A percentile compares a stretch with the other conserved stretches of the same genome.
Evolutionary conservation across 2,797 vertebrate genomes (phyloP).

Genomic region (Brachyalestes nurse): DNA sequence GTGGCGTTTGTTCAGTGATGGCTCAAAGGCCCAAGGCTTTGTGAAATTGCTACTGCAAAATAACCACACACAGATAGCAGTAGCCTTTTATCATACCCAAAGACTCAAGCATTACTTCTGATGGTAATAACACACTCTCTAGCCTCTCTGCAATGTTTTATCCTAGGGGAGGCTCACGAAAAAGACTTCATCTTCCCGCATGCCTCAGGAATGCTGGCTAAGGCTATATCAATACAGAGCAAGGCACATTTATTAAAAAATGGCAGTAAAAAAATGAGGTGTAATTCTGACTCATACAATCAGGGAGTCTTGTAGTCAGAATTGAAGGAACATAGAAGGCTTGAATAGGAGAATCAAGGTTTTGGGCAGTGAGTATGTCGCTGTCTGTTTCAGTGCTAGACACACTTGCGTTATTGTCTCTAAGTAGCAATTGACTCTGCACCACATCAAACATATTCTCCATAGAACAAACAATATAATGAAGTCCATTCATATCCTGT

Average conservation of each 20-base stretch:
- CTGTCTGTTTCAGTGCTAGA: slow-evolving; percentile 37
- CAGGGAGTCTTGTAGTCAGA: slow-evolving; percentile 61
- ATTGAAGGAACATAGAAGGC: slow-evolving; percentile 37
- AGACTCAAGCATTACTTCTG: slow-evolving; percentile 49
- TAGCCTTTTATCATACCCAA: slow-evolving; percentile 45
- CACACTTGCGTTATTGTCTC: slow-evolving; percentile 47
- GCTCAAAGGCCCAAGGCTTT: slow-evolving; percentile 50
- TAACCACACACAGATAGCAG: slow-evolving; percentile 41
- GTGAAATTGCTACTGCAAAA: slow-evolving; percentile 45
- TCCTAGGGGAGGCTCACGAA: slow-evolving; percentile 30
- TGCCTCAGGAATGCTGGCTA: slow-evolving; percentile 40
- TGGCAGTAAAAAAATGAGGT: slow-evolving; percentile 47
- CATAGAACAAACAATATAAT: slow-evolving; percentile 64
- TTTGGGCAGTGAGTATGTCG: slow-evolving; percentile 23
- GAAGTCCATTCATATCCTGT: slow-evolving; percentile 63
- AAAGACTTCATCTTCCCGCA: slow-evolving; percentile 20
- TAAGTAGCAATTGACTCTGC: slow-evolving; percentile 52
- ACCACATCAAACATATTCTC: slow-evolving; percentile 60
- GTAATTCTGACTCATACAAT: slow-evolving; percentile 61
- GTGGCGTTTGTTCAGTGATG: slow-evolving; percentile 35
- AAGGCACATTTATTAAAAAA: slow-evolving; percentile 44
- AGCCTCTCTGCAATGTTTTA: slow-evolving; percentile 36
- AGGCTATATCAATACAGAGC: slow-evolving; percentile 41
- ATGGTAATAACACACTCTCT: slow-evolving; percentile 45
- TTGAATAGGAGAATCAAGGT: slow-evolving; percentile 60